Conservation (phyloP, 2,888 invertebrate species). For the Stegophylla sp. region DNA sequence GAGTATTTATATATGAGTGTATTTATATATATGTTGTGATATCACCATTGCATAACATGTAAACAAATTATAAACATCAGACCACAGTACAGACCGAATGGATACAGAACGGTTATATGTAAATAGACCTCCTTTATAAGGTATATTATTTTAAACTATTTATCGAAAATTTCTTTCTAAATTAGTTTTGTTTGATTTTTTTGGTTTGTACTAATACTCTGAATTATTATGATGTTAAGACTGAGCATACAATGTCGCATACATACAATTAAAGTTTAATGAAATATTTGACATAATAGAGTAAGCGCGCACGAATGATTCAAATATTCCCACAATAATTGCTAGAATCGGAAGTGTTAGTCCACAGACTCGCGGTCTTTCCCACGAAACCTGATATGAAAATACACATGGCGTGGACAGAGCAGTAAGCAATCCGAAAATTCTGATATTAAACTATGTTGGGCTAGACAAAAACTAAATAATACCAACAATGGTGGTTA, state of each 20-base stretch:
- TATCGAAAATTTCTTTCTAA: too few species aligned
- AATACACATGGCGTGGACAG: background rate
- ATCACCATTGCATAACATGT: too few species aligned
- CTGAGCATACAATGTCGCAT: background rate
- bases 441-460: background rate
- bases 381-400: background rate
- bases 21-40: too few species aligned
- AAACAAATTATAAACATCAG: too few species aligned
- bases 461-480: background rate
- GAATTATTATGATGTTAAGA: too few species aligned
- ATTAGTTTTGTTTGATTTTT: too few species aligned
- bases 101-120: too few species aligned
- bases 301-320: background rate
- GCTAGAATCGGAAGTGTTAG: background rate
- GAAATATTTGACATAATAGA: background rate
- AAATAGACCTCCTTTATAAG: too few species aligned
- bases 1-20: too few species aligned
- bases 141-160: too few species aligned
- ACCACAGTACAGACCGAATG: too few species aligned
- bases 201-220: too few species aligned
- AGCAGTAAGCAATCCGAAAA: background rate
- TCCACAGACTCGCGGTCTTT: background rate
- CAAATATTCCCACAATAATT: background rate
- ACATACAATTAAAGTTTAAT: background rate
- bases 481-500: background rate